These are phyloP conservation scores for Liopterus haemorrhoidalis DNA, from an alignment of 2,888 invertebrate species.

Conservation along the genomic window DNA sequence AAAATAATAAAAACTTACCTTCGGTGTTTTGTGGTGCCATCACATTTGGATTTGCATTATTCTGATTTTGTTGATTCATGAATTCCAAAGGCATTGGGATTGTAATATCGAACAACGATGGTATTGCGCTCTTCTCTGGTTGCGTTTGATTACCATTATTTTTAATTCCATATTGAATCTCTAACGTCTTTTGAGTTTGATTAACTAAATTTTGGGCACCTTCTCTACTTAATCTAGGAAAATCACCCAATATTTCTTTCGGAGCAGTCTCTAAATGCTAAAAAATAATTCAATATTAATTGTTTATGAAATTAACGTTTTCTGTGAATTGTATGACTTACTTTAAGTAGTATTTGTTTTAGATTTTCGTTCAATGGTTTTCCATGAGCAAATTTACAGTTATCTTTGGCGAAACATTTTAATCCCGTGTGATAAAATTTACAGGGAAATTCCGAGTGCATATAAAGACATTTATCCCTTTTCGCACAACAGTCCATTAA, in stretches of 20 bases:
- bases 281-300: too few species aligned
- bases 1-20: slow-evolving; percentile 6
- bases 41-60: too few species aligned
- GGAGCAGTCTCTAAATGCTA: slow-evolving; percentile 85
- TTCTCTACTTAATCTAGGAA: slow-evolving; percentile 74
- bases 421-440: slow-evolving; percentile 93
- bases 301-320: too few species aligned
- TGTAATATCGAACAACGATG: slow-evolving; percentile 42
- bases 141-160: slow-evolving; percentile 15
- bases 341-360: slow-evolving; percentile 47
- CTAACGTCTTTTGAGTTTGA: slow-evolving; percentile 48
- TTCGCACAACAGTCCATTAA: slow-evolving; percentile 93
- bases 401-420: slow-evolving; percentile 68
- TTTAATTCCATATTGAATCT: slow-evolving; percentile 44
- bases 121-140: slow-evolving; percentile 37
- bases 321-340: too few species aligned
- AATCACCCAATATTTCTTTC: slow-evolving; percentile 85
- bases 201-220: slow-evolving; percentile 56
- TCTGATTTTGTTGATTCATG: slow-evolving; percentile 28
- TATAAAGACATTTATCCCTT: slow-evolving; percentile 89
- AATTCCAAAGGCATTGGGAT: slow-evolving; percentile 41
- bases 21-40: slow-evolving; percentile 1
- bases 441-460: slow-evolving; percentile 96
- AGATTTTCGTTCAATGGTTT: slow-evolving; percentile 73
- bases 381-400: slow-evolving; percentile 91